A percentile compares a stretch with the other conserved stretches of the same genome.
phyloP scores from a whole-genome alignment of 2,113 vertebrate genomes.

The Leiothrix lutea region DNA sequence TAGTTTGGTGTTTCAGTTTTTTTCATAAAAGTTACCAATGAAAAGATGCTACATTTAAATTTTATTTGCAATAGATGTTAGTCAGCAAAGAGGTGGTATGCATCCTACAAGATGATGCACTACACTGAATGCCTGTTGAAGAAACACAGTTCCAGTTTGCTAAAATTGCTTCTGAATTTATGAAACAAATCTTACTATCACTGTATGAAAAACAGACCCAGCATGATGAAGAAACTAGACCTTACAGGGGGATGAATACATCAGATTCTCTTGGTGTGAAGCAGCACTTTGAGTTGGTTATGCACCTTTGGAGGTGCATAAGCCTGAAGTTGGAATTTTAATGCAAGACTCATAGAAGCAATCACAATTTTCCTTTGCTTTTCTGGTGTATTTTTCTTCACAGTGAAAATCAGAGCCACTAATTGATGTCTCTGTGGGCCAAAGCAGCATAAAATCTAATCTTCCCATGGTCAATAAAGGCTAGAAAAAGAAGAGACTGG shows the following conservation, averaged over 20 bases:
- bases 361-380: neutral
- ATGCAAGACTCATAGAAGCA: neutral
- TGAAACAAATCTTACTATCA: neutral
- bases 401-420: neutral
- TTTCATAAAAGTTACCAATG: conserved; percentile 12
- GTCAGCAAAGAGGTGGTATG: neutral
- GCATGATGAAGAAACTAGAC: neutral
- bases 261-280: neutral
- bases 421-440: neutral
- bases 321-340: neutral
- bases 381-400: neutral
- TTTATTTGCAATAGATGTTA: neutral
- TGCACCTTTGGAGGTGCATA: accelerated
- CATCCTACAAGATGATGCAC: neutral
- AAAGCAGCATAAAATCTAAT: neutral
- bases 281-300: neutral
- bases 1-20: conserved; percentile 31
- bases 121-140: neutral
- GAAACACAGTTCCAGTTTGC: neutral
- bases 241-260: neutral
- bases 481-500: neutral
- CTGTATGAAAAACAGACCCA: neutral
- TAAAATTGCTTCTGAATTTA: neutral
- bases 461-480: neutral
- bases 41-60: neutral